Evolutionary conservation across 2,888 invertebrate genomes (phyloP).

Genomic region (Drosophila pegasa): DNA sequence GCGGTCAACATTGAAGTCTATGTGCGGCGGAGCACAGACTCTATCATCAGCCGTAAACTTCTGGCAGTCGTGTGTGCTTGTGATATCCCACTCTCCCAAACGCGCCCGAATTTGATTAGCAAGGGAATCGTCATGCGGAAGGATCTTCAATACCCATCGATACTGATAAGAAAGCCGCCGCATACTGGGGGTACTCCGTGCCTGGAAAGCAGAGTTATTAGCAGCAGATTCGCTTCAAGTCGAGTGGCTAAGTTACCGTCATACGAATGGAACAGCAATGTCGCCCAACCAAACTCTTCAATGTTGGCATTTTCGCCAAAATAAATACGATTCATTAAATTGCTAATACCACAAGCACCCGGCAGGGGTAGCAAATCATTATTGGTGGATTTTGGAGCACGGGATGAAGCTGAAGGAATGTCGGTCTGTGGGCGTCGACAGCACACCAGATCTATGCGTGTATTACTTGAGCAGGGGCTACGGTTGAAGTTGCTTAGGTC

Average conservation of each 20-base stretch:
- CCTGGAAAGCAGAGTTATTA: conserved; percentile 13
- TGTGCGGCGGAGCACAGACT: conserved; percentile 87
- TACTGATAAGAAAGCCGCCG: conserved; percentile 52
- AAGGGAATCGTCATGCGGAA: conserved; percentile 69
- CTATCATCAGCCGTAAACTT: conserved; percentile 63
- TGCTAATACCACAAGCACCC: conserved; percentile 13
- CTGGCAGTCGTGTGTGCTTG: conserved; percentile 69
- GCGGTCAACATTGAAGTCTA: conserved; percentile 87
- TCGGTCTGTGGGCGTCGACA: neutral
- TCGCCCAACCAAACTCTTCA: conserved; percentile 61
- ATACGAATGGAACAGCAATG: conserved; percentile 35
- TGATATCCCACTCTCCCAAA: conserved; percentile 83
- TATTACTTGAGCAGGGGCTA: conserved; percentile 18
- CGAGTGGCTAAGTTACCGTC: conserved; percentile 35
- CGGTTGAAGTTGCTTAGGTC: neutral
- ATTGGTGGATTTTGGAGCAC: neutral
- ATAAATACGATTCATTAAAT: conserved; percentile 20
- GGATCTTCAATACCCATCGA: conserved; percentile 86
- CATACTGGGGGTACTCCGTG: conserved; percentile 29
- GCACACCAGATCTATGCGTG: conserved; percentile 29
- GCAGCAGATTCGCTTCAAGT: neutral
- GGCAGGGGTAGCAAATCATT: conserved; percentile 13
- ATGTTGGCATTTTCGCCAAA: conserved; percentile 33
- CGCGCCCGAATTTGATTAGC: conserved; percentile 85
- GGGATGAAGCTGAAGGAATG: neutral